A percentile compares a stretch with the other conserved stretches of the same genome.
phyloP scores from a whole-genome alignment of 2,888 invertebrate species.

The Ypsolopha sequella region DNA sequence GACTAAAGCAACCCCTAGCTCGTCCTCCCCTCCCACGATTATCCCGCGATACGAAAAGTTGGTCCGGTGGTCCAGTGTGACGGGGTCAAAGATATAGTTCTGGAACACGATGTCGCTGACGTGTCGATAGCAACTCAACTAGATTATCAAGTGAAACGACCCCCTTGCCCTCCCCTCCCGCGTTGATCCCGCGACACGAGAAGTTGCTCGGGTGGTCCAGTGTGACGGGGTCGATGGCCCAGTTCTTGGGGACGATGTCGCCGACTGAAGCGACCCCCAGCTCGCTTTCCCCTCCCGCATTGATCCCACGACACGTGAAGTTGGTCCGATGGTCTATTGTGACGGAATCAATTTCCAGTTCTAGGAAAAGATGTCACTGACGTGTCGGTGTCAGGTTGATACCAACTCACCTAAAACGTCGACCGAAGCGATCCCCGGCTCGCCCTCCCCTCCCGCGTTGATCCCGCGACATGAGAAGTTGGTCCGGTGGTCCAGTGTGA shows the following conservation, averaged over 20 bases:
- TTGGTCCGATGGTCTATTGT: conserved; percentile 88
- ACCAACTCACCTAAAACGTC: conserved; percentile 71
- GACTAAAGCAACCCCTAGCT: conserved; percentile 62
- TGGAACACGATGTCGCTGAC: conserved; percentile 81
- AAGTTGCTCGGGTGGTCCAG: conserved; percentile 72
- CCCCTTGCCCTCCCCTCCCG: conserved; percentile 15
- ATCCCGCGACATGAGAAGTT: conserved; percentile 91
- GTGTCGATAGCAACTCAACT: conserved; percentile 59
- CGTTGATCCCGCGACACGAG: neutral
- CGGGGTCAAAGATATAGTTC: conserved; percentile 85
- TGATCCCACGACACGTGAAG: conserved; percentile 90
- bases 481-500: conserved; percentile 86
- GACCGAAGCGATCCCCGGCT: conserved; percentile 62
- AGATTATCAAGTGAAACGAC: conserved; percentile 51
- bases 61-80: conserved; percentile 86
- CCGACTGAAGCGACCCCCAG: conserved; percentile 71
- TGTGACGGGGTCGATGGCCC: conserved; percentile 87
- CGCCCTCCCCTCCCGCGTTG: conserved; percentile 84
- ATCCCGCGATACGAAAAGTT: conserved; percentile 91
- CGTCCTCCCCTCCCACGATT: conserved; percentile 84
- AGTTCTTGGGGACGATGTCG: conserved; percentile 81
- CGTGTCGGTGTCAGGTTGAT: no score
- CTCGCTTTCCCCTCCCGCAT: conserved; percentile 81
- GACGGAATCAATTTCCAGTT: conserved; percentile 86
- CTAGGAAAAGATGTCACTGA: conserved; percentile 80